Base-by-base conservation (phyloP, 2,113 vertebrate genomes). In the Carassius auratus region DNA sequence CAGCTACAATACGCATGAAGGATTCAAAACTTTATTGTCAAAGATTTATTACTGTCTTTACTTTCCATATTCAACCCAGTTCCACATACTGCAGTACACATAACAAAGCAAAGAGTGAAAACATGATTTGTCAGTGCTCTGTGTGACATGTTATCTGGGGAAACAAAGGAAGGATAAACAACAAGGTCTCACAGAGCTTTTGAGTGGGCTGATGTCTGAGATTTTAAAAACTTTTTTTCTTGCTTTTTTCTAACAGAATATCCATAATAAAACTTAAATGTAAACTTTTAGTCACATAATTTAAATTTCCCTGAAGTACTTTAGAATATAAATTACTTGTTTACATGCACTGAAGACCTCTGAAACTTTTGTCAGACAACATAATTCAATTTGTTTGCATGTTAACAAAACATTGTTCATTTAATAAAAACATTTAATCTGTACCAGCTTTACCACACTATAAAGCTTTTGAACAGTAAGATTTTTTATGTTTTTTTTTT, bases 171-270 rank as follows among this genome's bases (percentile, higher is more conserved):
- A 13, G 55, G 13, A 45, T 74, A 38, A 83, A 57, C 81, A 84
- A 61, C 48, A 84, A 79, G 71, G 26, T 64, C 82, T 52, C 64
- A 30, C 75, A 78, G 50, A 86, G 17, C 8, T 73, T 83, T 59
- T 87, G 74, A 73, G 75, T 84, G 69, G 79, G 85, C 64, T 76
- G 30, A 45, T 57, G 21, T 62, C 75, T 84, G 81, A 84, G 15
- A 42, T 68, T 81, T 45, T 68, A 30, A 30, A 30, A 50, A 50
- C 61, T 55, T 17, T 17, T 76, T n/a, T 10, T 45, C 38, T 17
- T 73, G 23, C 21, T 19, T 5, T 42, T 48, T 42, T 21, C 23
- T 48, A 19, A 30, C 42, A 68, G 17, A 50, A 52, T n/a, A 50
- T 68, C 23, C 79, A 33, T 48, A 36, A 66, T 12, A 33, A 48